Base-by-base conservation (phyloP, 2,113 vertebrate genomes). In the Rutilus rutilus region DNA sequence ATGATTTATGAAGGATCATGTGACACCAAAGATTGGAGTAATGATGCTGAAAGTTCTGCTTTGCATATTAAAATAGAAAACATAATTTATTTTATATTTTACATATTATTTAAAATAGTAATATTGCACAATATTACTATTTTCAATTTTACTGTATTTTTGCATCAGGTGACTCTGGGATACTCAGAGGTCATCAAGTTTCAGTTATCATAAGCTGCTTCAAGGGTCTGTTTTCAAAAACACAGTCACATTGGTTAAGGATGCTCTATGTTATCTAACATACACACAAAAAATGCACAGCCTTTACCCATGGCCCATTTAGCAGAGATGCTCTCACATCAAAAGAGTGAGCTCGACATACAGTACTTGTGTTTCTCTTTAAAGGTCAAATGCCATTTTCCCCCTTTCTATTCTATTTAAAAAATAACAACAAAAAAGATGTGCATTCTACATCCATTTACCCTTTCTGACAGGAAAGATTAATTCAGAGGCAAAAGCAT, bases 401-500 rank as follows among this genome's bases (percentile, higher is more conserved):
- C 12, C 8, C 3, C 17, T 5, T 45, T 47, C 23, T 42, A 3
- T 10, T 71, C 4, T 25, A 27, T 52, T 52, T 52, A 52, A 52
- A 17, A 5, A 52, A 17, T 17, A 17, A 17, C 4, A 52, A 52
- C 14, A n/a, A 60, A 64, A 45, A 45, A 9, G 19, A 23, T 39
- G 67, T 73, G 39, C 69, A 45, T 47, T 11, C 42, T 47, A 47
- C 12, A 27, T 17, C 42, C 89, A 92, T 94, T 93, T 93, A 94
- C 92, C 93, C 92, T 86, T 89, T 90, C 89, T 84, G 92, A 91
- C 91, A 86, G 90, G 86, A 39, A 86, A 86, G 86, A 90, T 87
- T 90, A 84, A 84, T 69, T 86, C 87, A 73, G 39, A 87, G 87
- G 89, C 84, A 87, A 87, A 25, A 67, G 89, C 78, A 85, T 65